Base-by-base conservation (phyloP, 2,888 invertebrate species). In the Phalera bucephala region DNA sequence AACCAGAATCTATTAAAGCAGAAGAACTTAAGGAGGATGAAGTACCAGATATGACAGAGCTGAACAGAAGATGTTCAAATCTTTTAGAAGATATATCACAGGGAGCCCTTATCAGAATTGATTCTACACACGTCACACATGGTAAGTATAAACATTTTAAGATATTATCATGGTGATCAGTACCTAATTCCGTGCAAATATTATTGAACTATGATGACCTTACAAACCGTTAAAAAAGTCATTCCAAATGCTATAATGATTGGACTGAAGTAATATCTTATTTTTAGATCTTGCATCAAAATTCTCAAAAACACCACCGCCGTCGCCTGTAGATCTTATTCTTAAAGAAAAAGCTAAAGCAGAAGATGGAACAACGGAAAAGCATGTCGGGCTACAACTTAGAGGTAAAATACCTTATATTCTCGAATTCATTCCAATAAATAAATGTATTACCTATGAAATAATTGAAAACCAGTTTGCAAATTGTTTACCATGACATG, bases 221-320 rank as follows among this genome's bases (percentile, higher is more conserved):
- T n/a, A n/a, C n/a, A n/a, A n/a, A n/a, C n/a, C n/a, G n/a, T n/a
- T n/a, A n/a, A n/a, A n/a, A n/a, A n/a, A n/a, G n/a, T n/a, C n/a
- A n/a, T n/a, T n/a, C n/a, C n/a, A n/a, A n/a, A n/a, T n/a, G n/a
- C n/a, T n/a, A n/a, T n/a, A n/a, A n/a, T n/a, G n/a, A n/a, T n/a
- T n/a, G n/a, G n/a, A n/a, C n/a, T n/a, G n/a, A n/a, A n/a, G n/a
- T n/a, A n/a, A n/a, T n/a, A n/a, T n/a, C n/a, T n/a, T n/a, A n/a
- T n/a, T n/a, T 56, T 34, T 80, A 93, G 93, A 92, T 83, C 80
- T 92, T 59, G 91, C 91, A 44, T 91, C 93, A 36, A 92, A 91
- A 67, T 91, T 92, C 60, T 92, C 93, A 21, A 93, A 93, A 72
- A 94, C 94, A 41, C 94, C 93, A 45, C 94, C 93, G 31, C 93